Base-by-base conservation (phyloP, 2,888 invertebrate species). In the Epicampocera succincta region DNA sequence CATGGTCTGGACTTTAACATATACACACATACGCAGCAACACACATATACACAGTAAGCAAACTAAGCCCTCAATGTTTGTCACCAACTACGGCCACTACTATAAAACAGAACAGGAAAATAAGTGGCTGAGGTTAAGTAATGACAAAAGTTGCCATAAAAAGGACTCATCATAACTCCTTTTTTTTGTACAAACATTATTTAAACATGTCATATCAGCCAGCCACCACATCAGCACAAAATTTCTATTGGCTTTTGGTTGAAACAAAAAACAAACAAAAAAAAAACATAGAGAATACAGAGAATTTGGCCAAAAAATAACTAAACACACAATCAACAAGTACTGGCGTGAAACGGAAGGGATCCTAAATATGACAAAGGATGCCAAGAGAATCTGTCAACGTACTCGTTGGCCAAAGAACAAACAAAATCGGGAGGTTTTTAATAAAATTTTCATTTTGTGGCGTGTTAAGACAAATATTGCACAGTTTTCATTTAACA, bases 371-470 rank as follows among this genome's bases (percentile, higher is more conserved):
- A 56, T 33, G 11, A 1, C 17, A 42, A 65, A 44, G 1, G 25
- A 38, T 12, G 17, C 19, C 19, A 52, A 68, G 61, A 38, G 54
- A 69, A 58, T 72, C 65, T 68, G 66, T 72, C 66, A 78, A 44
- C 54, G 25, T 66, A n/a, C 50, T 42, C 40, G 40, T 72, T 78
- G 50, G 50, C 44, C 29, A 50, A 60, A 65, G 78, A 78, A 42
- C 58, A 78, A 78, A 82, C 60, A 65, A 38, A 54, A 65, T 54
- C 52, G 3, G 17, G 17, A 21, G 46, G 58, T 15, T 77, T 81
- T 82, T 82, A 78, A 78, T 82, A 58, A 78, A 82, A 82, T 74
- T 74, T 82, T 60, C 65, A 78, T 78, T 78, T 74, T 74, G 77
- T 78, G 82, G 77, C 66, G 56, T 79, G 72, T 66, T 66, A 73